These are phyloP conservation scores for Rana temporaria DNA, from an alignment of 2,113 vertebrate genomes.

Conservation along the genomic window DNA sequence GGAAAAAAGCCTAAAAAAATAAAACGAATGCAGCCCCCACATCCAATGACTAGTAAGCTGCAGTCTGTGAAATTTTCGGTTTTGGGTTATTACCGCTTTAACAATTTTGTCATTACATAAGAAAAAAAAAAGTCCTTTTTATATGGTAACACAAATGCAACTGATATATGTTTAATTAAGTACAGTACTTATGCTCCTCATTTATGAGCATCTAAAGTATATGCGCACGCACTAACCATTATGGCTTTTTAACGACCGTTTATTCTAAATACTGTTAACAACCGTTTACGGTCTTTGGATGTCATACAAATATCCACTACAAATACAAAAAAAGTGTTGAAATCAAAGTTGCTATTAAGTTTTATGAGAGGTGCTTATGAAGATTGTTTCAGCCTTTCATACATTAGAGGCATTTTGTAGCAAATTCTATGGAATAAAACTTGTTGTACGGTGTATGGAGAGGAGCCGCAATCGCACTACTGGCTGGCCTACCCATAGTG, in stretches of 20 bases:
- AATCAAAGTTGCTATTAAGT: constrained; percentile 26
- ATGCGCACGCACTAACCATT: not conserved
- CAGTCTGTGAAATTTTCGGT: no score
- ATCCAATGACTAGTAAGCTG: no score
- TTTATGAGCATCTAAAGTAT: constrained; percentile 11
- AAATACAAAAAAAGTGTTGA: not conserved
- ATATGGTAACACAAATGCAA: no score
- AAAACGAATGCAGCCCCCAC: no score
- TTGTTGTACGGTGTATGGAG: no score
- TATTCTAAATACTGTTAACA: constrained; percentile 23
- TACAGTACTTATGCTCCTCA: not conserved
- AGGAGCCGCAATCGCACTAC: no score
- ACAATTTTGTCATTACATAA: no score
- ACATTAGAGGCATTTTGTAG: no score
- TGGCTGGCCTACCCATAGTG: no score
- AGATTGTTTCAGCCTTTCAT: constrained; percentile 20
- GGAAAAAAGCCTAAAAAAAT: no score
- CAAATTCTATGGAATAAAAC: no score
- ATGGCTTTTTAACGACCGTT: constrained; percentile 35
- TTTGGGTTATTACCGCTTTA: no score
- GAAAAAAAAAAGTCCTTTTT: not conserved
- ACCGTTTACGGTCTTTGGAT: constrained; percentile 14
- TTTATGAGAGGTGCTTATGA: constrained; percentile 27
- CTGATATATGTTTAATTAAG: constrained; percentile 3
- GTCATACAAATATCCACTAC: constrained; percentile 9